phyloP scores from a whole-genome alignment of 2,888 invertebrate species.

The Sussaba pulchella region DNA sequence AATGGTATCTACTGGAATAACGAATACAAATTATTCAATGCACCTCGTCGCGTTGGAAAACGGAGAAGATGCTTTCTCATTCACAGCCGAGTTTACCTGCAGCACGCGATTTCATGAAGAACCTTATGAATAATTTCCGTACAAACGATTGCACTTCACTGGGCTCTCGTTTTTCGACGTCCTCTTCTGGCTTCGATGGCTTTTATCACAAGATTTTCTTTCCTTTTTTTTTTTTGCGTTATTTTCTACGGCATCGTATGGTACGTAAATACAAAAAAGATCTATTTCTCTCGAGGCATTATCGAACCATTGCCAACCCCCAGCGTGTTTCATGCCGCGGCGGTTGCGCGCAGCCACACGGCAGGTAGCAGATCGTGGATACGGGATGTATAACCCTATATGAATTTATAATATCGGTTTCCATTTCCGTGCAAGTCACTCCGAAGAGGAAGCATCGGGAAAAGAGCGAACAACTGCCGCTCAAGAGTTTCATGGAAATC shows the following conservation, averaged over 20 bases:
- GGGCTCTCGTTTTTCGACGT: neutral
- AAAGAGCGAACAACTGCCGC: constrained; percentile 11
- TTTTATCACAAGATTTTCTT: constrained; percentile 11
- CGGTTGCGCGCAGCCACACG: neutral
- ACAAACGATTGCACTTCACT: constrained; percentile 24
- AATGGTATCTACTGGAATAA: constrained; percentile 10
- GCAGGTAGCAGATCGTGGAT: neutral
- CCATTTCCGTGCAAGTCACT: constrained; percentile 63
- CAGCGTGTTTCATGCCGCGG: constrained; percentile 4
- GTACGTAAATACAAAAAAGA: constrained; percentile 37
- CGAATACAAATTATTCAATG: constrained; percentile 13
- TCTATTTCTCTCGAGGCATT: constrained; percentile 29
- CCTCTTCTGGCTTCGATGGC: neutral
- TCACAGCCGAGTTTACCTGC: constrained; percentile 18
- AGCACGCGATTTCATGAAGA: neutral
- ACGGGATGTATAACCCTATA: constrained; percentile 26
- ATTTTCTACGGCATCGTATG: neutral
- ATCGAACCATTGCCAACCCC: constrained; percentile 42
- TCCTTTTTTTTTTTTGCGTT: neutral
- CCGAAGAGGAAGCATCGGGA: constrained; percentile 39
- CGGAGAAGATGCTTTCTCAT: neutral
- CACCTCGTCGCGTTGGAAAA: neutral
- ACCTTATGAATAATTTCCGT: constrained; percentile 28
- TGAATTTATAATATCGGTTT: constrained; percentile 52
- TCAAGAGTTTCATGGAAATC: constrained; percentile 42